Evolutionary conservation across 2,113 vertebrate genomes (phyloP), one percentile per base, ranked within the genome.

Genomic region (Tychaedon coryphoeus): DNA sequence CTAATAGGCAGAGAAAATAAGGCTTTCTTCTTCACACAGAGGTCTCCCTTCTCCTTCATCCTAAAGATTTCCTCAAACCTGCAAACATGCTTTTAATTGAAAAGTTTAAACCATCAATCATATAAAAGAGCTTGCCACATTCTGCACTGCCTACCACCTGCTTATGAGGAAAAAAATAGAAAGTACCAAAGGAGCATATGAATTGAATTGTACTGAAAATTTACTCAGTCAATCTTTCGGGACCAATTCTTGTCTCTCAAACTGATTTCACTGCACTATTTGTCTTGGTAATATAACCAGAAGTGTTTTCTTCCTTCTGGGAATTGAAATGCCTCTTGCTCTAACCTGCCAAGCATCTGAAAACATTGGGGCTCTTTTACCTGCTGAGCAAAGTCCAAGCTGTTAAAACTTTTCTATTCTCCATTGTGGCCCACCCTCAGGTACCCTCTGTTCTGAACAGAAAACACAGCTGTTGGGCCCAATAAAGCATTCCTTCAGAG

Each of bases 251-350:
- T 93, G 56, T 92, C 77, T 93, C 79, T 96, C 93, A 92, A 95
- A 91, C 82, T 73, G 88, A 93, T 96, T 97, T 95, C 64, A 58
- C 31, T 70, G 83, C 64, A 56, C 74, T 94, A 43, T 96, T 97
- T 97, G 79, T 96, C 91, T 96, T 95, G 64, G 85, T 93, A 95
- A 94, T 95, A 95, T 73, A 95, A 91, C 60, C 82, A 96, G 94
- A 96, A 95, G 64, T 92, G 71, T 47, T 97, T 96, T 86, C 40
- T 66, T 84, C 87, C 91, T 86, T 74, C 83, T 91, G 93, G 92
- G 97, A 94, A 96, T 84, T 93, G 87, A 85, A 94, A 66, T 6
- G n/a, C 45, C 70, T 93, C 56, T 92, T 69, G 23, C 87, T 89
- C 14, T 92, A 97, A 94, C 76, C 91, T 87, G 64, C 73, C n/a